phyloP scores from a whole-genome alignment of 2,797 vertebrate genomes.

The Oceanodroma leucorhoa region DNA sequence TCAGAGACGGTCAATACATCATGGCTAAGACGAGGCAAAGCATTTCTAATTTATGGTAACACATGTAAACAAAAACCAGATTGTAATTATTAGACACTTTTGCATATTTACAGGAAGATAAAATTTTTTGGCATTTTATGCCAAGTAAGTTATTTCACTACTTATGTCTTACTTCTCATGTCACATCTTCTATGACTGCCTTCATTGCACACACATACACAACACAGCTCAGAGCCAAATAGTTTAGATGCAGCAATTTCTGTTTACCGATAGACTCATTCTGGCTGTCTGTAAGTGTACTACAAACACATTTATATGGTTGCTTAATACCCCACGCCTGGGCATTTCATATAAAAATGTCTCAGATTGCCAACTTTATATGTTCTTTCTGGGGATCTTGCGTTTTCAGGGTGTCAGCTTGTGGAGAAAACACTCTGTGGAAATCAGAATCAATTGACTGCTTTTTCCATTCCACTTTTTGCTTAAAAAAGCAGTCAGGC shows the following conservation, averaged over 20 bases:
- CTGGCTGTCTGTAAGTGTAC: not conserved
- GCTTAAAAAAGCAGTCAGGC: not conserved
- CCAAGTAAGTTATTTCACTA: not conserved
- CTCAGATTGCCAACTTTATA: not conserved
- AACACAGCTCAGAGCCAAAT: not conserved
- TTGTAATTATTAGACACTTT: not conserved
- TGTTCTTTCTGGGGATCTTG: not conserved
- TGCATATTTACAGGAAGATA: not conserved
- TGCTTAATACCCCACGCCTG: not conserved
- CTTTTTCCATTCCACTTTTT: not conserved
- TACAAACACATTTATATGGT: fast-evolving
- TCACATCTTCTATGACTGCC: not conserved
- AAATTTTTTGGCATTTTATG: not conserved
- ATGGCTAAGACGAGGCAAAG: not conserved
- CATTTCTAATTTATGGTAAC: not conserved
- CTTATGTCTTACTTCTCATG: not conserved
- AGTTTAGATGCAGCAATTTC: not conserved
- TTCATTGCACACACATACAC: not conserved
- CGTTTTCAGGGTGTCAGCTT: not conserved
- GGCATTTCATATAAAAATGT: not conserved
- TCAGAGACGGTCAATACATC: not conserved
- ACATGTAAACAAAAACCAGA: not conserved
- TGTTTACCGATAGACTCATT: not conserved
- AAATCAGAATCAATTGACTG: not conserved
- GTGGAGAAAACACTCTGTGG: not conserved